A percentile compares a stretch with the other conserved stretches of the same genome.
Evolutionary conservation across 2,113 vertebrate genomes (phyloP).

Genomic region (Scortum barcoo): DNA sequence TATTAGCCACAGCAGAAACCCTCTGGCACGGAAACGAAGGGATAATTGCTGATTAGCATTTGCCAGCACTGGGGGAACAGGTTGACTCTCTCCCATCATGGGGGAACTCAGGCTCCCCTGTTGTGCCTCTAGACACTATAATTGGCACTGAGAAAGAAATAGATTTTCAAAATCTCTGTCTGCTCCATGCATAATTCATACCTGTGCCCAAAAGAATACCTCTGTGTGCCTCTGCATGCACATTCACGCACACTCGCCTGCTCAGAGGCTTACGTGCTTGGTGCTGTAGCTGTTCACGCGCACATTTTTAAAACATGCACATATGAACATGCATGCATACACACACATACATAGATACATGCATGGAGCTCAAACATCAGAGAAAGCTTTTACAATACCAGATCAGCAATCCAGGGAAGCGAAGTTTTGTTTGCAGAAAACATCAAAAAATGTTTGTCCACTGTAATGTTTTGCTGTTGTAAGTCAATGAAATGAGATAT

Average conservation of each 20-base stretch:
- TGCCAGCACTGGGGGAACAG: conserved; percentile 65
- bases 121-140: conserved; percentile 76
- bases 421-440: conserved; percentile 11
- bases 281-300: conserved; percentile 10
- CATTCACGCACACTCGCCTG: conserved; percentile 42
- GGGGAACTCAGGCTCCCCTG: conserved; percentile 67
- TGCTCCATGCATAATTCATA: conserved; percentile 80
- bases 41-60: conserved; percentile 82
- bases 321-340: not conserved
- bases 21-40: conserved; percentile 56
- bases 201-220: conserved; percentile 72
- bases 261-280: conserved; percentile 26
- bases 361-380: conserved; percentile 8
- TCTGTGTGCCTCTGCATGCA: conserved; percentile 56
- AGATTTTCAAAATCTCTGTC: conserved; percentile 76
- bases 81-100: conserved; percentile 66
- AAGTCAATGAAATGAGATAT: conserved; percentile 3
- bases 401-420: not conserved
- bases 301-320: conserved; percentile 22
- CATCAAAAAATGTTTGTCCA: conserved; percentile 7
- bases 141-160: conserved; percentile 81
- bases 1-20: conserved; percentile 51
- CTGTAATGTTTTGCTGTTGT: not conserved
- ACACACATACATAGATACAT: not conserved
- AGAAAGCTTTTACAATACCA: not conserved